These are phyloP conservation scores for Lepus americanus DNA, from an alignment of 2,113 vertebrate species.

Conservation along the genomic window DNA sequence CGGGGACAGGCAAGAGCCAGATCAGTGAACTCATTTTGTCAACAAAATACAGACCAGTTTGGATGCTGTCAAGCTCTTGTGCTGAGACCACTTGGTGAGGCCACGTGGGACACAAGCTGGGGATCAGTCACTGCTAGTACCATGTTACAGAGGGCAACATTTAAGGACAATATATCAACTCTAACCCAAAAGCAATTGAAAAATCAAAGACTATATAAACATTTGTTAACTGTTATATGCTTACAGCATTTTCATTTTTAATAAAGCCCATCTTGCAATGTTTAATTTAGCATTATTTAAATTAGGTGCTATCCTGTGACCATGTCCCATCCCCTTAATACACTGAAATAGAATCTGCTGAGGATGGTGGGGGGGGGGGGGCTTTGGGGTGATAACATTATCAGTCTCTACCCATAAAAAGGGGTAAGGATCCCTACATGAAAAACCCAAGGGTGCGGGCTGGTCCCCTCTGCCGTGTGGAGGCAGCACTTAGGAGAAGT, in stretches of 20 bases:
- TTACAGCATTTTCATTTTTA: constrained; percentile 51
- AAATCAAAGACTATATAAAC: constrained; percentile 16
- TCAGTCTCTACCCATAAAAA: background rate
- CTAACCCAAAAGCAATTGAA: background rate
- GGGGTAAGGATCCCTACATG: background rate
- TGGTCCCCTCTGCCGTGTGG: background rate
- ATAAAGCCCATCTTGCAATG: constrained; percentile 14
- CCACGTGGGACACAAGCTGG: background rate
- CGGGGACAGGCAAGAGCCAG: background rate
- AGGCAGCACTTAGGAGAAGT: background rate
- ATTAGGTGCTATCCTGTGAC: background rate
- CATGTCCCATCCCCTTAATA: background rate
- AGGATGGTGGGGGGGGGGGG: background rate
- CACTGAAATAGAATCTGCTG: background rate
- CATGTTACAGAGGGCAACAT: background rate
- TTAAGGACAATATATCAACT: background rate
- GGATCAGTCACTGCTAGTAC: background rate
- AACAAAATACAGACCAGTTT: background rate
- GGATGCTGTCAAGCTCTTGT: background rate
- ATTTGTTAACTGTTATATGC: constrained; percentile 11
- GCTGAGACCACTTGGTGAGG: background rate
- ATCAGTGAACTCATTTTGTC: background rate
- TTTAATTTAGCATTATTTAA: constrained; percentile 1
- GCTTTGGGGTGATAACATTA: background rate
- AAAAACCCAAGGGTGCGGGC: background rate